Percentiles rank a stretch among this genome's conserved stretches.
Evolutionary conservation across 2,113 vertebrate genomes (phyloP).

Genomic region (Probosciger aterrimus): DNA sequence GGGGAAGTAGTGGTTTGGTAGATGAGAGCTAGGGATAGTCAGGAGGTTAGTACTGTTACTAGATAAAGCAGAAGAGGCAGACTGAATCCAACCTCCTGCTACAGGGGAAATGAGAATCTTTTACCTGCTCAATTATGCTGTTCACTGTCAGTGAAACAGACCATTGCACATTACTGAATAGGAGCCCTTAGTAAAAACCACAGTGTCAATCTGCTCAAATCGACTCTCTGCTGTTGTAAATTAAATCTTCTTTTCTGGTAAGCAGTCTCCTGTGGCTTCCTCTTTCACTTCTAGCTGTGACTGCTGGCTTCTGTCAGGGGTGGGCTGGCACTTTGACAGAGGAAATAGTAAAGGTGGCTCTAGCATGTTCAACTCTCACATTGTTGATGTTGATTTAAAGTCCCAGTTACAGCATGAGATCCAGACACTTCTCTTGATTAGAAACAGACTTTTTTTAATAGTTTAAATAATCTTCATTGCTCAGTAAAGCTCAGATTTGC

Average conservation of each 20-base stretch:
- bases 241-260: neutral
- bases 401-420: neutral
- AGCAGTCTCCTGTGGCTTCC: neutral
- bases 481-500: neutral
- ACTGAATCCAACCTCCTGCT: neutral
- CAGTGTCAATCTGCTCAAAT: neutral
- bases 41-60: neutral
- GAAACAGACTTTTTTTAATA: neutral
- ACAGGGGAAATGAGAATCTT: neutral
- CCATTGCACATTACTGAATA: accelerated
- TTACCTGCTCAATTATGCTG: neutral
- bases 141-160: neutral
- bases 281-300: neutral
- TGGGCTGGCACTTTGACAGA: neutral
- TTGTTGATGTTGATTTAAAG: neutral
- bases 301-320: neutral
- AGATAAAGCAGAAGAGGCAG: neutral
- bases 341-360: neutral
- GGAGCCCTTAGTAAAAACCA: neutral
- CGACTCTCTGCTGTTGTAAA: neutral
- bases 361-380: neutral
- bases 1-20: neutral
- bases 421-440: neutral
- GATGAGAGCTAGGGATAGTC: neutral
- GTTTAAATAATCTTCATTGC: neutral